phyloP scores from a whole-genome alignment of 2,888 invertebrate genomes.

The Cyaniris semiargus region DNA sequence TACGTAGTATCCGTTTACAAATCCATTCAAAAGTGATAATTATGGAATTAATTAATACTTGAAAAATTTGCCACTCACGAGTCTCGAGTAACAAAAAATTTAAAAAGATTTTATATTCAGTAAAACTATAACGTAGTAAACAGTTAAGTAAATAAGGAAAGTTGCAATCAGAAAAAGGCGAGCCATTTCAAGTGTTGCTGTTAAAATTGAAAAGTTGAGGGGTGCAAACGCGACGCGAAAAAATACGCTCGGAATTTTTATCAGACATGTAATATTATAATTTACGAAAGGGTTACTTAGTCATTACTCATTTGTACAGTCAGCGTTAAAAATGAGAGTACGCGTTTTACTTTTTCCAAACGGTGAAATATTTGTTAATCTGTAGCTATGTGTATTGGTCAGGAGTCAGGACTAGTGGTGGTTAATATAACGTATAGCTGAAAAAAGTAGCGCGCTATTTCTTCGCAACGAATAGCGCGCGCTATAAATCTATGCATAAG shows the following conservation, averaged over 20 bases:
- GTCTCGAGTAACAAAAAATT: too few relatives aligned
- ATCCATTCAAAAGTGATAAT: too few relatives aligned
- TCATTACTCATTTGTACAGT: conserved; percentile 60
- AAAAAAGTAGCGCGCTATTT: too few relatives aligned
- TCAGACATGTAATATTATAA: conserved; percentile 45
- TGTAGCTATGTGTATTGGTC: not conserved
- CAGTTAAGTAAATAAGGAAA: conserved; percentile 7
- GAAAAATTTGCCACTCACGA: too few relatives aligned
- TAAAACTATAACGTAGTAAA: not conserved
- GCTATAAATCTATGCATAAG: too few relatives aligned
- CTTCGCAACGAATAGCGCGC: too few relatives aligned
- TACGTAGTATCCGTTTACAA: too few relatives aligned
- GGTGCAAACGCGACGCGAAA: conserved; percentile 15
- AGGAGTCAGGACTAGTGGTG: too few relatives aligned
- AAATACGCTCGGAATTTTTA: conserved; percentile 39
- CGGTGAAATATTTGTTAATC: not conserved
- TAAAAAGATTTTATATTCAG: not conserved
- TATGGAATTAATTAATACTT: too few relatives aligned
- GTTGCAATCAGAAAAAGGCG: conserved; percentile 8
- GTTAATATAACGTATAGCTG: too few relatives aligned
- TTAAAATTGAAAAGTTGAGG: conserved; percentile 25
- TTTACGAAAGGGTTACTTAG: conserved; percentile 46
- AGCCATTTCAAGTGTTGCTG: conserved; percentile 12
- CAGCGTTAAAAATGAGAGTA: conserved; percentile 2
- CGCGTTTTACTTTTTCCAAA: not conserved